Percentiles rank a stretch among this genome's conserved stretches.
Evolutionary conservation across 2,888 invertebrate genomes (phyloP).

Genomic region (Bugulina stolonifera): DNA sequence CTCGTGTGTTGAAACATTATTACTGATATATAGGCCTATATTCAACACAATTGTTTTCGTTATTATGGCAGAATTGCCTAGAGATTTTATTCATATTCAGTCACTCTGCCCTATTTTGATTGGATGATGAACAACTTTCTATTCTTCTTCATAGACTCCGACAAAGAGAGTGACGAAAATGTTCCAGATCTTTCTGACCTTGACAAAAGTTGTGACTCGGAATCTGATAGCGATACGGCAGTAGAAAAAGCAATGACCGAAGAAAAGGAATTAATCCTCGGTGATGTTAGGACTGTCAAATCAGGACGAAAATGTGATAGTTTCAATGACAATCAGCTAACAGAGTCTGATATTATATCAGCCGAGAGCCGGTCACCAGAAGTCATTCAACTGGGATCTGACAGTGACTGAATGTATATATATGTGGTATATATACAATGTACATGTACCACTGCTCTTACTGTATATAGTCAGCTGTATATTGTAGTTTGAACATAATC

Average conservation of each 20-base stretch:
- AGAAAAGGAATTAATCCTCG: not conserved
- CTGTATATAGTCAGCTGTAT: too few relatives aligned
- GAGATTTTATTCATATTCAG: too few relatives aligned
- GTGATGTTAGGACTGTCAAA: not conserved
- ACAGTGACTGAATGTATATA: conserved; percentile 26
- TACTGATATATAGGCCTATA: too few relatives aligned
- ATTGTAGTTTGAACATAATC: too few relatives aligned
- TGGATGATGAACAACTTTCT: too few relatives aligned
- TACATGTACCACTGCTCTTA: too few relatives aligned
- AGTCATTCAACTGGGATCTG: conserved; percentile 11
- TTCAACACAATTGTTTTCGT: too few relatives aligned
- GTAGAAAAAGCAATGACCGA: not conserved
- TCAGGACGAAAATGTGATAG: not conserved
- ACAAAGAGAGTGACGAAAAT: not conserved
- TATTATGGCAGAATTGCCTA: too few relatives aligned
- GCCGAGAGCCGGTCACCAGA: not conserved
- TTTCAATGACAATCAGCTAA: not conserved
- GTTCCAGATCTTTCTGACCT: not conserved
- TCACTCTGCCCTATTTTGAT: too few relatives aligned
- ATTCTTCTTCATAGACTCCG: too few relatives aligned
- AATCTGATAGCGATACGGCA: not conserved
- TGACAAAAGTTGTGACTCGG: not conserved
- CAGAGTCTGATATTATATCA: not conserved
- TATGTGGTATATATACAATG: too few relatives aligned
- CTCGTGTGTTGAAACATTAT: too few relatives aligned